Evolutionary conservation across 2,797 vertebrate species (phyloP), one percentile per base, ranked within the genome.

Genomic region (Poeciliopsis turneri): DNA sequence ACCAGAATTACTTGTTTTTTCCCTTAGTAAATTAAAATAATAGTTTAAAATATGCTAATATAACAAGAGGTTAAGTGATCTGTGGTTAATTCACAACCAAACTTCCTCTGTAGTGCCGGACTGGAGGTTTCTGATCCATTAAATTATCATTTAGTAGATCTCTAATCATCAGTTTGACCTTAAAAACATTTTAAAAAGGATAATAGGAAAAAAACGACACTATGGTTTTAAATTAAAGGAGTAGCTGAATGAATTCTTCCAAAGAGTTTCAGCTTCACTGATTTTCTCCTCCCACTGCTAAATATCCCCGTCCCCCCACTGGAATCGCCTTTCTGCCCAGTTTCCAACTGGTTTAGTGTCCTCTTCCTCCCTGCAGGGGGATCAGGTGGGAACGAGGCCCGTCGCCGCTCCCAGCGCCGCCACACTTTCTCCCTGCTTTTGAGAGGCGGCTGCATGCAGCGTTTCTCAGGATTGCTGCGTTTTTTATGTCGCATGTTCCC

Each of bases 311-410:
- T 39, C 64, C 64, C 18, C 36, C 64, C 25, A n/a, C 41, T 70
- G 41, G 68, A 70, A n/a, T 45, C 66, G 10, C 66, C 7, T 43
- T 43, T 69, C 41, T 20, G 12, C 15, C 66, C 39, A 41, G 84
- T 70, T 91, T 91, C 88, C 90, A 74, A 45, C 73, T 33, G 73
- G 72, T 79, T 87, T 79, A 76, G 82, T 64, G 47, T 84, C 76
- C 80, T 71, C 74, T 91, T 89, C 89, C 87, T 85, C 85, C 64
- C 84, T 70, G 74, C 85, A 80, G 68, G 68, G 88, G 86, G 53
- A 59, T 86, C 80, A 88, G 72, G 75, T 87, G 85, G 91, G 86
- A 91, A 88, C 66, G 70, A 71, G 39, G 81, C 47, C 70, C 69
- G 39, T 55, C 43, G 20, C 78, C 16, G 78, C 70, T 85, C 86